Evolutionary conservation across 2,113 vertebrate species (phyloP).

Genomic region (Odocoileus virginianus): DNA sequence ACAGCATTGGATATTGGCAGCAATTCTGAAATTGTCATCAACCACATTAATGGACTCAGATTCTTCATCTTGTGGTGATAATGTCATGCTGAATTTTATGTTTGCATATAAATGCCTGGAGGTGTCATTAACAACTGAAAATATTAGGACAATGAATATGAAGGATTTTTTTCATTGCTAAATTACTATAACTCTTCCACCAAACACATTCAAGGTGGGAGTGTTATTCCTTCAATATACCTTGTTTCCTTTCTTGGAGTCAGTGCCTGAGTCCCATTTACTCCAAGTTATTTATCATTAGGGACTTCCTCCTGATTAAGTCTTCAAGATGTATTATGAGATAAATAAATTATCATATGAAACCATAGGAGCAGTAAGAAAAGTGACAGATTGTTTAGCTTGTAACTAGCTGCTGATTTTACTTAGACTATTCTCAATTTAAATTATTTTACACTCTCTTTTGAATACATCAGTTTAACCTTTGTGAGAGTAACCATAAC

Average conservation of each 20-base stretch:
- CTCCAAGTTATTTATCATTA: background rate
- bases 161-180: constrained; percentile 5
- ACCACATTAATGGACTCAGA: constrained; percentile 43
- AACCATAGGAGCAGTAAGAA: background rate
- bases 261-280: background rate
- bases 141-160: background rate
- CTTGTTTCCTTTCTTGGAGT: background rate
- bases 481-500: background rate
- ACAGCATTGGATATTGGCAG: background rate
- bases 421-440: constrained; percentile 7
- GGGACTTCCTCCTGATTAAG: background rate
- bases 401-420: background rate
- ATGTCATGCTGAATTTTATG: constrained; percentile 48
- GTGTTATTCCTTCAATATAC: background rate
- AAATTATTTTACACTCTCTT: constrained; percentile 10
- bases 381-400: background rate
- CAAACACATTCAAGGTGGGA: background rate
- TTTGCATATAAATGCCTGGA: constrained; percentile 38
- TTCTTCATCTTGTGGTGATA: constrained; percentile 36
- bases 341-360: background rate
- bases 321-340: background rate
- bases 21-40: constrained; percentile 20
- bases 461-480: constrained; percentile 16
- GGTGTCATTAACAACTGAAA: constrained; percentile 54
- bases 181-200: background rate